Evolutionary conservation across 2,113 vertebrate genomes (phyloP), one percentile per base, ranked within the genome.

Genomic region (Dryoscopus gambensis): DNA sequence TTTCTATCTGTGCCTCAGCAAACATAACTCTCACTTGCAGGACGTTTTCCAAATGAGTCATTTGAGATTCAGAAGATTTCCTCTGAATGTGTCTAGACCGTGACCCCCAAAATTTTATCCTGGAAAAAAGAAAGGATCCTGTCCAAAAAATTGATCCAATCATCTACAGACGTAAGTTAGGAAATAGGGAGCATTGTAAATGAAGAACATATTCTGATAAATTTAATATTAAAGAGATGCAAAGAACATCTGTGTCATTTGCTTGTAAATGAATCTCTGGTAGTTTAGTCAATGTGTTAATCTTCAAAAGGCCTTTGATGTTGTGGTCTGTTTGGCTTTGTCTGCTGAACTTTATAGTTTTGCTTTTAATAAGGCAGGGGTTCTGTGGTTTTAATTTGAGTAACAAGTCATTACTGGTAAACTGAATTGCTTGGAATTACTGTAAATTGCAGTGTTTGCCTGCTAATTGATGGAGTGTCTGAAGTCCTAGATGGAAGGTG

Each of bases 251-350:
- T 92, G 37, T 89, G 73, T 68, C 52, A 37, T 85, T 94, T 93
- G 65, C 63, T 95, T 92, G 79, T 80, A 90, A 93, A 97, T 87
- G 40, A 65, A 87, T 83, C 40, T 95, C 75, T 94, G 67, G 65
- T 91, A 96, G 83, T 96, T 94, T 83, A 95, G 73, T 82, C 80
- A 90, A 91, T 65, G 57, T 89, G 64, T 88, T 95, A 94, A 84
- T 95, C 88, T 97, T 97, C 93, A 96, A 95, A 96, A 96, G 62
- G 18, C 62, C 84, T 96, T 95, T 95, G 95, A 95, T 93, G 76
- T 55, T 93, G 80, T 80, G 79, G 59, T 92, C 88, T 87, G 47
- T 88, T 96, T 92, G 84, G 74, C 77, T 87, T 94, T 93, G 74
- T 95, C 69, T 94, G 56, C 35, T 81, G 89, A 96, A 92, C 73